Conservation (phyloP, 1,140 invertebrate genomes). For the Pygmarrhopalites habei region DNA sequence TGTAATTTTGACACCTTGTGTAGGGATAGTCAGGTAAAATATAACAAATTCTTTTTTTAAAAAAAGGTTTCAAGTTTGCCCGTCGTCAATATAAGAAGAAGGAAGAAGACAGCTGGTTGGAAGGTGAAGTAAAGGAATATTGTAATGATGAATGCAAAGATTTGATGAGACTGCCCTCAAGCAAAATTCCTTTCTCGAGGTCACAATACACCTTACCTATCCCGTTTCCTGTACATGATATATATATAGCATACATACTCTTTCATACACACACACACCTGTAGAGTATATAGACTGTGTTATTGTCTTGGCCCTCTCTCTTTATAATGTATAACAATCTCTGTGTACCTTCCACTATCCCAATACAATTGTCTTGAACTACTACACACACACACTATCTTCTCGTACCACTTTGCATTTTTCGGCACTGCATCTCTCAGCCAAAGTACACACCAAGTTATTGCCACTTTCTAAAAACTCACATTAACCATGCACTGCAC, state of each 20-base stretch:
- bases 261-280: neutral
- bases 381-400: no score
- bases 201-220: neutral
- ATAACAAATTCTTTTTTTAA: neutral
- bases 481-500: no score
- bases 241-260: neutral
- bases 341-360: neutral
- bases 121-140: neutral
- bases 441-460: no score
- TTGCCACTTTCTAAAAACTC: no score
- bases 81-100: neutral
- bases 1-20: no score
- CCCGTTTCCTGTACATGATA: neutral
- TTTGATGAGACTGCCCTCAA: neutral
- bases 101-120: neutral
- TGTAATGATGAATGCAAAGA: neutral
- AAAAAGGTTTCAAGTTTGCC: neutral
- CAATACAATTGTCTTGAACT: neutral
- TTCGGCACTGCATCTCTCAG: no score
- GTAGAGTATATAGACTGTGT: neutral
- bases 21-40: no score
- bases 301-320: neutral
- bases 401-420: no score
- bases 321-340: neutral
- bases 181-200: conserved; percentile 14